Conservation (phyloP, 2,113 vertebrate species). For the Periophthalmodon schlosseri region DNA sequence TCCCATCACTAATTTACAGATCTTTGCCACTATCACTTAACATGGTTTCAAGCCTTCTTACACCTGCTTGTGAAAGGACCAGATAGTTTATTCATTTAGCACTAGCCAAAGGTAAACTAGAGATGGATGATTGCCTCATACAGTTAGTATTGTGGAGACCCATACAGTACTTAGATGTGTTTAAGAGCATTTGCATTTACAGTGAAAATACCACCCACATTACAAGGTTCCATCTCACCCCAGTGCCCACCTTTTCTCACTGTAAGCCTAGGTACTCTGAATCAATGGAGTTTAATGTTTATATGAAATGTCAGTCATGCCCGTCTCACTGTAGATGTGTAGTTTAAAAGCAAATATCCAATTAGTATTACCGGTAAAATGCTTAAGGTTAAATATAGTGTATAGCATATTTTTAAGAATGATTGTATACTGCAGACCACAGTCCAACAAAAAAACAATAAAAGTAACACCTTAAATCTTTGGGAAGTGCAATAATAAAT, state of each 20-base stretch:
- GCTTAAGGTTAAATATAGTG: too few relatives aligned
- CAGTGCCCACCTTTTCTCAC: slow-evolving; percentile 50
- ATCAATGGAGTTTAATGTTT: neutral
- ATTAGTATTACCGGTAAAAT: too few relatives aligned
- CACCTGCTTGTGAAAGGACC: neutral
- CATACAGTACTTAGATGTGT: slow-evolving; percentile 27
- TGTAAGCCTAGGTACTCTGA: slow-evolving; percentile 16
- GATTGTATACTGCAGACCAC: too few relatives aligned
- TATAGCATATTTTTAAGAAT: too few relatives aligned
- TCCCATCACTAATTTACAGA: slow-evolving; percentile 24
- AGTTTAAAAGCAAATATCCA: too few relatives aligned
- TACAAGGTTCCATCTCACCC: slow-evolving; percentile 34
- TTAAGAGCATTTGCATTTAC: slow-evolving; percentile 48
- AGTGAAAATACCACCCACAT: slow-evolving; percentile 62
- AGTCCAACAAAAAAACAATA: neutral
- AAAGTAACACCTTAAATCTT: neutral
- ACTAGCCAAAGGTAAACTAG: neutral
- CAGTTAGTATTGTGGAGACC: slow-evolving; percentile 7
- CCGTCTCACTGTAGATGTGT: neutral
- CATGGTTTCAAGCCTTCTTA: slow-evolving; percentile 7
- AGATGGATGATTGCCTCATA: neutral
- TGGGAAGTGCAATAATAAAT: neutral
- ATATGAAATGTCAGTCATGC: neutral
- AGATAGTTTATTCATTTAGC: neutral
- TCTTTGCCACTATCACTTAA: slow-evolving; percentile 20